A percentile compares a stretch with the other conserved stretches of the same genome.
phyloP scores from a whole-genome alignment of 2,113 vertebrate genomes.

The Ceyx margarethae region DNA sequence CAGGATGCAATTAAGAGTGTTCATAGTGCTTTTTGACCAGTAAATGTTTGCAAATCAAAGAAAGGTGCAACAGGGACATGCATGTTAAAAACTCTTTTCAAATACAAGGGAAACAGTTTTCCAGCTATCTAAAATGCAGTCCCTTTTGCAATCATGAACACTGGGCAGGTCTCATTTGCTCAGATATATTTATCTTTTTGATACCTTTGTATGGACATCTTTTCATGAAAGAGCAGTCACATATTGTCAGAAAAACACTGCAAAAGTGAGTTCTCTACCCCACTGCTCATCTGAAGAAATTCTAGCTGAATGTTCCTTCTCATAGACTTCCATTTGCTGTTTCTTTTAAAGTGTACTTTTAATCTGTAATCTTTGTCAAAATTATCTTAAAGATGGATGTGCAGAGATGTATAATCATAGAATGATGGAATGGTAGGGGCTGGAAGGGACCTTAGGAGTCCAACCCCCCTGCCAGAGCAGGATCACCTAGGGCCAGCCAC shows the following conservation, averaged over 20 bases:
- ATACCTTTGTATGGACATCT: slow-evolving; percentile 23
- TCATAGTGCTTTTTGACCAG: slow-evolving; percentile 32
- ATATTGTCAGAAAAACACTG: slow-evolving; percentile 54
- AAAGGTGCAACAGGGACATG: slow-evolving; percentile 27
- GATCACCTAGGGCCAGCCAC: too few species aligned
- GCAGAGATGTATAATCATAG: neutral
- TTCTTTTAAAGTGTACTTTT: neutral
- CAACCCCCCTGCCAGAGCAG: too few species aligned
- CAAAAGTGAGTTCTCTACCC: slow-evolving; percentile 25
- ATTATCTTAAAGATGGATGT: neutral
- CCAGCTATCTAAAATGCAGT: neutral
- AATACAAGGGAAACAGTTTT: neutral
- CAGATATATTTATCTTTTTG: slow-evolving; percentile 24
- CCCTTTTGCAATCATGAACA: neutral
- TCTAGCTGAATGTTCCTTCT: slow-evolving; percentile 58
- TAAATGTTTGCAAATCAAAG: slow-evolving; percentile 60
- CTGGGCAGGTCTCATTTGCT: slow-evolving; percentile 40
- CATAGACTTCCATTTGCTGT: neutral
- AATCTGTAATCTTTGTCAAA: too few species aligned
- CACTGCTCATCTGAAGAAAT: slow-evolving; percentile 66
- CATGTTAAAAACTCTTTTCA: slow-evolving; percentile 12
- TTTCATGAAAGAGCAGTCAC: slow-evolving; percentile 61
- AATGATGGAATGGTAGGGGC: too few species aligned
- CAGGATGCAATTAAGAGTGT: slow-evolving; percentile 30
- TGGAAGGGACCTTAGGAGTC: too few species aligned